phyloP scores from a whole-genome alignment of 2,888 invertebrate species.

The Spilosoma lubricipeda region DNA sequence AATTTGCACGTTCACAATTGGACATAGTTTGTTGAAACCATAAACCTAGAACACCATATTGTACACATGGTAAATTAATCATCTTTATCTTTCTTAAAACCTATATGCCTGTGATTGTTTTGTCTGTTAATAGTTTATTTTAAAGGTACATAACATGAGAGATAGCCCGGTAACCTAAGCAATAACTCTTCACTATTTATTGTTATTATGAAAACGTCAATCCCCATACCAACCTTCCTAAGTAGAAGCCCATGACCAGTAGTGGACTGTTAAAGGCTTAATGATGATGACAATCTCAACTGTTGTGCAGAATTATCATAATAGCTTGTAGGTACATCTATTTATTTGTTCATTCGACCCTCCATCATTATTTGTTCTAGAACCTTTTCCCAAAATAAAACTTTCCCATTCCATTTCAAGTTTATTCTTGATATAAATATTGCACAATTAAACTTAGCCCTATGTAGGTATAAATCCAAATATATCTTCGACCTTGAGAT shows the following conservation, averaged over 20 bases:
- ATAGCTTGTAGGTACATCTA: too few species aligned
- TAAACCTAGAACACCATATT: too few species aligned
- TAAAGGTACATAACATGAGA: neutral
- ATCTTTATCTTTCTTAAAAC: too few species aligned
- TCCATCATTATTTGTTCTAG: neutral
- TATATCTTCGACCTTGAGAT: slow-evolving; percentile 38
- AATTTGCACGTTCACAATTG: too few species aligned
- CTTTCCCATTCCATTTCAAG: neutral
- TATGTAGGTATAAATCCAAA: slow-evolving; percentile 12
- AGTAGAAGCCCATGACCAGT: too few species aligned
- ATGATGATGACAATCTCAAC: neutral
- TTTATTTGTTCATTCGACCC: too few species aligned
- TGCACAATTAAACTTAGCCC: neutral
- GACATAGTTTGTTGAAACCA: too few species aligned
- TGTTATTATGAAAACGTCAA: too few species aligned
- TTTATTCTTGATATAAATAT: neutral
- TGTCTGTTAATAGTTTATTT: neutral
- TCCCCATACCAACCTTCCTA: too few species aligned
- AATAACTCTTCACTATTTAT: neutral
- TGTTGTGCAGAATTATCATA: neutral
- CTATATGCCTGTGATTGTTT: neutral
- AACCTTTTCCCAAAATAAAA: neutral
- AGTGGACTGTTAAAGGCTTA: too few species aligned
- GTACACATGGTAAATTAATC: too few species aligned
- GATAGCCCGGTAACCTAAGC: neutral